Evolutionary conservation across 2,797 vertebrate species (phyloP).

Genomic region (Rhinella marina): DNA sequence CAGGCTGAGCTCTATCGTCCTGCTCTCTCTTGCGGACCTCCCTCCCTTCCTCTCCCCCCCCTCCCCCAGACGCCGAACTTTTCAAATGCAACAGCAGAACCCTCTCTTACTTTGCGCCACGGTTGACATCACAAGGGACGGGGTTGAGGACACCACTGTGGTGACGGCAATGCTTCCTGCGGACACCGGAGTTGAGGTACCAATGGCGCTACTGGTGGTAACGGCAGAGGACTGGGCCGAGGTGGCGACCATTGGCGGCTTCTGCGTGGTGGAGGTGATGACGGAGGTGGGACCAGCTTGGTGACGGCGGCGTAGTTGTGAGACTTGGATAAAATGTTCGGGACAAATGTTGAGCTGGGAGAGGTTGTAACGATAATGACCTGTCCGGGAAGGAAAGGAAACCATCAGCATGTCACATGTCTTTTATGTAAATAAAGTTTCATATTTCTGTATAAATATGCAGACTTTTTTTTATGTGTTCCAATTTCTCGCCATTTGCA

Average conservation of each 20-base stretch:
- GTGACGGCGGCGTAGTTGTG: slow-evolving; percentile 90
- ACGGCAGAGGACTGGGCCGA: slow-evolving; percentile 77
- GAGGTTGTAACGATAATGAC: slow-evolving; percentile 99
- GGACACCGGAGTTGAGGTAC: slow-evolving; percentile 73
- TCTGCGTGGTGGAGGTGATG: slow-evolving; percentile 86
- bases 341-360: slow-evolving; percentile 96
- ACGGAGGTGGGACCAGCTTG: slow-evolving; percentile 89
- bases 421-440: too few species aligned
- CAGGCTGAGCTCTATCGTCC: too few species aligned
- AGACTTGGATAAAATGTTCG: slow-evolving; percentile 98
- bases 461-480: slow-evolving; percentile 38
- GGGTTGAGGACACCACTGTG: slow-evolving; percentile 88
- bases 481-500: background rate
- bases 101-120: slow-evolving; percentile 82
- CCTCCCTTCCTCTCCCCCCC: too few species aligned
- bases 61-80: too few species aligned
- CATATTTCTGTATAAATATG: too few species aligned
- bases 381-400: slow-evolving; percentile 71
- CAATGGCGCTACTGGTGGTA: slow-evolving; percentile 70
- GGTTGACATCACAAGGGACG: slow-evolving; percentile 94
- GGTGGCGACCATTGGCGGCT: slow-evolving; percentile 92
- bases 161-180: slow-evolving; percentile 87
- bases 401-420: background rate
- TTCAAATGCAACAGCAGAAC: too few species aligned
- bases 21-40: too few species aligned